Base-by-base conservation (phyloP, 2,888 invertebrate genomes). In the Masnerella sp. region DNA sequence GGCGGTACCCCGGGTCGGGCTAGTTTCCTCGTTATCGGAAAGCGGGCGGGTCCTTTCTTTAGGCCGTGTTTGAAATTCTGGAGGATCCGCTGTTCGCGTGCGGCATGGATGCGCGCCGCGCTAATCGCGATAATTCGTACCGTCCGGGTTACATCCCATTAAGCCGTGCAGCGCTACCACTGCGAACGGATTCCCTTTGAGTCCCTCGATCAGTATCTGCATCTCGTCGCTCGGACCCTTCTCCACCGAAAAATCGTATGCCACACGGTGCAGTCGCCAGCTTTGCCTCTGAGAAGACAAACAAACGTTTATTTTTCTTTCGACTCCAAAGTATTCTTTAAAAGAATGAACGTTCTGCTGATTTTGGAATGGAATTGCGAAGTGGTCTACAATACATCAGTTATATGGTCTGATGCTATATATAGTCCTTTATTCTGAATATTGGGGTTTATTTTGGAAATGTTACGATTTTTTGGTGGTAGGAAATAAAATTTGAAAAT, bases 11-110 rank as follows among this genome's bases (percentile, higher is more conserved):
- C 70, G 62, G 62, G 72, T 68, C 68, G 77, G 64, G 52, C 77
- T 72, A 65, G 77, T 78, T 69, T 77, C 78, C 70, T 77, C 78
- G 45, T 77, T 69, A 72, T 78, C 78, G 77, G 73, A 70, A 75
- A 77, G 72, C 68, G 68, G 71, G 70, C 69, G 65, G 74, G 54
- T 69, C 69, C 74, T 74, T 74, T 74, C 64, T 64, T 74, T 74
- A 74, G 56, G 68, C 64, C 42, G 59, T 67, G 74, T 64, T 74
- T 74, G 68, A 74, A 68, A 74, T 74, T 74, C 74, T 69, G 59
- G 64, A 59, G 68, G 68, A 64, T 49, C 58, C 59, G 58, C 62
- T 62, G 74, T 54, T 74, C 64, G 74, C 68, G 74, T 74, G 68
- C 74, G 64, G 45, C 68, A 59, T 59, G 68, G 68, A 73, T 49